phyloP scores from a whole-genome alignment of 2,888 invertebrate species.

The Elaeidobius kamerunicus region DNA sequence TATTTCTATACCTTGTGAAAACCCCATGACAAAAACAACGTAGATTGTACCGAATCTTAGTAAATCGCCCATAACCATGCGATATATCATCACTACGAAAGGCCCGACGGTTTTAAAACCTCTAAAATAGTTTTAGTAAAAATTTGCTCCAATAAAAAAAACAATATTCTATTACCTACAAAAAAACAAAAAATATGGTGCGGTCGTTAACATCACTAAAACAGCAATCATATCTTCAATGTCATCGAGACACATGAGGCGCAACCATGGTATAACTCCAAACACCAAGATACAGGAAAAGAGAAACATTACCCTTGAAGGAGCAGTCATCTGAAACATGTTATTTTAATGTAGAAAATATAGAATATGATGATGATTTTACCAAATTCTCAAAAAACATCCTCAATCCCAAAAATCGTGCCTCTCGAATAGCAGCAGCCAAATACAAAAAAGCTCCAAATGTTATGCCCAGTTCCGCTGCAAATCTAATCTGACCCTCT shows the following conservation, averaged over 20 bases:
- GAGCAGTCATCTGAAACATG: constrained; percentile 72
- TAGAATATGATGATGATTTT: constrained; percentile 27
- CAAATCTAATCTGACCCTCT: constrained; percentile 66
- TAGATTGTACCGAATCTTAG: constrained; percentile 95
- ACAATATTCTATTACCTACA: constrained; percentile 66
- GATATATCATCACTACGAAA: constrained; percentile 99
- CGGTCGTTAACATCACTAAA: constrained; percentile 91
- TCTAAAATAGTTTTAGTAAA: constrained; percentile 52
- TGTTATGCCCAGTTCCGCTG: constrained; percentile 75
- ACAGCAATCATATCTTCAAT: constrained; percentile 91
- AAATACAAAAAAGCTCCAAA: constrained; percentile 83
- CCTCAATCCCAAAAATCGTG: constrained; percentile 84
- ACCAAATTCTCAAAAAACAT: constrained; percentile 96
- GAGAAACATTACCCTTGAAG: constrained; percentile 90
- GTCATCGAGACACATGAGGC: constrained; percentile 80
- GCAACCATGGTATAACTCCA: constrained; percentile 71
- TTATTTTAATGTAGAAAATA: not conserved
- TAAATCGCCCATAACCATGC: constrained; percentile 96
- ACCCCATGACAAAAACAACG: constrained; percentile 94
- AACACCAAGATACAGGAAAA: constrained; percentile 89
- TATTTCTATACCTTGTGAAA: constrained; percentile 93
- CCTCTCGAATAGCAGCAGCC: constrained; percentile 80
- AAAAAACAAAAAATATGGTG: constrained; percentile 96
- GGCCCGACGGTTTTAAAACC: constrained; percentile 98
- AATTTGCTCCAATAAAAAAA: too few species aligned